Evolutionary conservation across 2,888 invertebrate genomes (phyloP), one percentile per base, ranked within the genome.

Genomic region (Dione juno): DNA sequence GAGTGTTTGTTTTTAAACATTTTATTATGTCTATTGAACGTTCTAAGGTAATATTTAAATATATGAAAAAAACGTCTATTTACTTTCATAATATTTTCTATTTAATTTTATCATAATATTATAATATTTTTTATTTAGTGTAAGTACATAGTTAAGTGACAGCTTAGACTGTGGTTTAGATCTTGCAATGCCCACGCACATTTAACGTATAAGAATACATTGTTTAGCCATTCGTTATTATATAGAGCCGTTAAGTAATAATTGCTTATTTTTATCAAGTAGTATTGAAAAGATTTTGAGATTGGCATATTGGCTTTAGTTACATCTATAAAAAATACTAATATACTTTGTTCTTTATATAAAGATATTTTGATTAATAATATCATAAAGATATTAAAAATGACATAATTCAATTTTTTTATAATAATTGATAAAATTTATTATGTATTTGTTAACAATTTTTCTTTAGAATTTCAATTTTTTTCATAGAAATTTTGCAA

Each of bases 111-210:
- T 52, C 19, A 35, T 41, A 37, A 35, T 64, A n/a, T n/a, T n/a
- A n/a, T n/a, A n/a, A 66, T 59, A 58, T 54, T n/a, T 61, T 71
- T 40, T 59, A 54, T 71, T 72, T 73, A 76, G 69, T 70, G 67
- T 70, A 77, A 45, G 43, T 72, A 54, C 74, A 75, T 72, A 74
- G 70, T 77, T 69, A 77, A 80, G 78, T 77, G 48, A 78, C 75
- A 79, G 84, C 82, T 81, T 89, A 88, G 85, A 84, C 84, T 84
- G 86, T 84, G 81, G 79, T 76, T 77, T 84, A 84, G 82, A 81
- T 81, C 84, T 79, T 75, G 86, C 85, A 86, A 82, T 75, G 82
- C 82, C 81, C 87, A 88, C 89, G 90, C 90, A 89, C 90, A 89
- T 85, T 78, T 76, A 67, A 75, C 63, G 76, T 78, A 78, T 76